These are phyloP conservation scores for Rhopalosiphum nymphaeae DNA, from an alignment of 2,888 invertebrate genomes.

Conservation along the genomic window DNA sequence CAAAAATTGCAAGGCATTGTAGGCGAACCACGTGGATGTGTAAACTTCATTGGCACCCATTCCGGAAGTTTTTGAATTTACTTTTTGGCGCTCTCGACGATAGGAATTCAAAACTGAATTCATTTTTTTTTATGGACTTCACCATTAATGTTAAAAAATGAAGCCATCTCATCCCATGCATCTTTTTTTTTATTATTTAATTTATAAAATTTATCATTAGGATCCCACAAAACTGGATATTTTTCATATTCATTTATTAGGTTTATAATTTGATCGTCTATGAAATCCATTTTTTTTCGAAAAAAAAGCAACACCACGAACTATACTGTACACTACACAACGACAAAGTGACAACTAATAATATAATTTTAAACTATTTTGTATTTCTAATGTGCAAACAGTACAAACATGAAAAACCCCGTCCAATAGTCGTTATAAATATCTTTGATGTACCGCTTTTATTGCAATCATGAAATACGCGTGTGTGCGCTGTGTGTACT, in stretches of 20 bases:
- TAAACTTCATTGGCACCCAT: neutral
- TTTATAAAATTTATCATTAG: neutral
- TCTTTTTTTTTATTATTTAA: slow-evolving; percentile 26
- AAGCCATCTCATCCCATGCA: slow-evolving; percentile 7
- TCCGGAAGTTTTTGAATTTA: slow-evolving; percentile 4
- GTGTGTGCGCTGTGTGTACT: too few species aligned
- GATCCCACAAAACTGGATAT: slow-evolving; percentile 26
- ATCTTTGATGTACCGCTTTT: slow-evolving; percentile 4
- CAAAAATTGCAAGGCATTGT: too few species aligned
- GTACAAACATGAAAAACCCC: neutral
- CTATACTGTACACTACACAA: neutral
- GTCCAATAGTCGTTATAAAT: slow-evolving; percentile 27
- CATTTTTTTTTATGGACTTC: too few species aligned
- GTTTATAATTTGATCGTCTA: neutral
- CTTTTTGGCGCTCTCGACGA: slow-evolving; percentile 1
- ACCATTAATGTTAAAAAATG: neutral
- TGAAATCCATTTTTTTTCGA: slow-evolving; percentile 27
- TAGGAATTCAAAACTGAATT: too few species aligned
- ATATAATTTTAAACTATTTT: neutral
- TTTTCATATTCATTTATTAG: slow-evolving; percentile 24
- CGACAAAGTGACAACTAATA: neutral
- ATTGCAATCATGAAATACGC: neutral
- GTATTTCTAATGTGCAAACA: neutral
- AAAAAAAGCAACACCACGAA: neutral
- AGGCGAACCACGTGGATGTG: too few species aligned